Evolutionary conservation across 30 jellyfish, hydroid and myxozoan species (phyloP).

Genomic region (Aurelia aurita): DNA sequence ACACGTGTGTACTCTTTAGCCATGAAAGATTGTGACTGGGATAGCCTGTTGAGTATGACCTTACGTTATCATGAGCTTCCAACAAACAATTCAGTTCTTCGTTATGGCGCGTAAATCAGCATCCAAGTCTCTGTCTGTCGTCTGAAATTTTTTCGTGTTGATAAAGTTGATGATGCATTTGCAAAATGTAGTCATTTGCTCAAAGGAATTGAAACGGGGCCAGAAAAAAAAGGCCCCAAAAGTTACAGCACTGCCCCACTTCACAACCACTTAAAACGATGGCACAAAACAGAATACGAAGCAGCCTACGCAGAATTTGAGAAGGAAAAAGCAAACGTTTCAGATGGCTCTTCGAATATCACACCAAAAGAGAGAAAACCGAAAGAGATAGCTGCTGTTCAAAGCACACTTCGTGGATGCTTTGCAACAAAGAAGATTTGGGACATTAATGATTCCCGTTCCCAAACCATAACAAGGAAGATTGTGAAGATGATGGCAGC

Average conservation of each 20-base stretch:
- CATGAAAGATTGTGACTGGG: no score
- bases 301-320: constrained; percentile 30
- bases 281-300: constrained; percentile 38
- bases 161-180: constrained; percentile 66
- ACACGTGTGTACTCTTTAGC: no score
- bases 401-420: constrained; percentile 32
- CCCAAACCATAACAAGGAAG: constrained; percentile 23
- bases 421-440: constrained; percentile 20
- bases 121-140: constrained; percentile 52
- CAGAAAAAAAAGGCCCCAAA: constrained; percentile 67
- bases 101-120: constrained; percentile 16
- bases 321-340: constrained; percentile 3
- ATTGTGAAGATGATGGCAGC: constrained; percentile 59
- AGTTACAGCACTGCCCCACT: constrained; percentile 75
- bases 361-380: constrained; percentile 41
- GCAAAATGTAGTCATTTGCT: no score
- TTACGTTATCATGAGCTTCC: no score
- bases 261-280: constrained; percentile 53
- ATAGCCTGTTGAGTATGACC: no score
- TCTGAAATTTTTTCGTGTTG: constrained; percentile 50
- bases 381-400: constrained; percentile 59
- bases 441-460: constrained; percentile 45
- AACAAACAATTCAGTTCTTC: no score
- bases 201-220: constrained; percentile 53
- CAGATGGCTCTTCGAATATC: constrained; percentile 17